Evolutionary conservation across 2,113 vertebrate genomes (phyloP).

Genomic region (Heliornis fulica): DNA sequence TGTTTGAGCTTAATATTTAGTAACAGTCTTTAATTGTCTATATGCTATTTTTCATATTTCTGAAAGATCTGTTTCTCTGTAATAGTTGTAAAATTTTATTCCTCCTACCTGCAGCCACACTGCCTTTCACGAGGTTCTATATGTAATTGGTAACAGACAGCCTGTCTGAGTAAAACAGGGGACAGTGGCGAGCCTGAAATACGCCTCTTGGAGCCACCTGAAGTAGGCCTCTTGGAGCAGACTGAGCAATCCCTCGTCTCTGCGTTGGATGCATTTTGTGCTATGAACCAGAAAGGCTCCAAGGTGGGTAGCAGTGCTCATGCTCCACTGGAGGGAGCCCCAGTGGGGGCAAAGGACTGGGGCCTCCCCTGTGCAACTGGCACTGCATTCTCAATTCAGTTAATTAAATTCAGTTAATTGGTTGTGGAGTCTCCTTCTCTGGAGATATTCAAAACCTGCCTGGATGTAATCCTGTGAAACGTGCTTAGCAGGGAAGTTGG

Average conservation of each 20-base stretch:
- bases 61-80: not conserved
- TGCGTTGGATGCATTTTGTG: not conserved
- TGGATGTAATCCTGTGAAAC: too few relatives aligned
- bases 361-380: fast-evolving
- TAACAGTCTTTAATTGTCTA: fast-evolving
- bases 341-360: not conserved
- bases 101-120: not conserved
- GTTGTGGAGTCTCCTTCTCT: too few relatives aligned
- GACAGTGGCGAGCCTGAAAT: not conserved
- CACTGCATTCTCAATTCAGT: not conserved
- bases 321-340: fast-evolving
- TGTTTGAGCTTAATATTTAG: not conserved
- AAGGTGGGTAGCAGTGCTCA: not conserved
- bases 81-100: not conserved
- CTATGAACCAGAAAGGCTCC: not conserved
- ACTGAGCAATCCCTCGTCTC: not conserved
- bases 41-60: not conserved
- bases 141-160: not conserved
- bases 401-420: not conserved
- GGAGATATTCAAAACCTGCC: too few relatives aligned
- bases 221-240: not conserved
- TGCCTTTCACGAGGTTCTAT: not conserved
- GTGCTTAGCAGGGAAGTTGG: too few relatives aligned
- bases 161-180: not conserved
- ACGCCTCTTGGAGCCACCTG: not conserved